Evolutionary conservation across 1,140 invertebrate genomes (phyloP).

Genomic region (Cyphomyrmex costatus): DNA sequence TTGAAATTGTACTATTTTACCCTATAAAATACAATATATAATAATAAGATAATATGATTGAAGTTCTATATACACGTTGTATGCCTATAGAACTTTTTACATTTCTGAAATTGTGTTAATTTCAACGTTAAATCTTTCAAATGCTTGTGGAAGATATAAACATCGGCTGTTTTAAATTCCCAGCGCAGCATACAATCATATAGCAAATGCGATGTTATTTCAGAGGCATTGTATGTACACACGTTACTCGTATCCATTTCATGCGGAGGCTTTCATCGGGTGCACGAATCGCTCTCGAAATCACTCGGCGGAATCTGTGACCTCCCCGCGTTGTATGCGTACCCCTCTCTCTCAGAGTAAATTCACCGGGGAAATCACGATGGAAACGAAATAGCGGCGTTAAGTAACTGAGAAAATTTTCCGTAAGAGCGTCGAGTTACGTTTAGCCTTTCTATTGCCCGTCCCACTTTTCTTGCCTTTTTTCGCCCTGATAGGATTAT

Average conservation of each 20-base stretch:
- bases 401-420: slow-evolving; percentile 58
- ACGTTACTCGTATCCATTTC: slow-evolving; percentile 27
- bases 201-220: not conserved
- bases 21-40: no score
- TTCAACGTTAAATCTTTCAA: not conserved
- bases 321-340: not conserved
- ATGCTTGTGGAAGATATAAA: not conserved
- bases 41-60: no score
- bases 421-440: not conserved
- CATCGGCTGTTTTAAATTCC: not conserved
- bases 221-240: not conserved
- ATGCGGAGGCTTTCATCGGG: not conserved
- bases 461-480: not conserved
- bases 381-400: slow-evolving; percentile 38
- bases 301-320: slow-evolving; percentile 28
- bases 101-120: no score
- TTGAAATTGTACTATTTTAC: no score
- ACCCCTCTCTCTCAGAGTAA: slow-evolving; percentile 13
- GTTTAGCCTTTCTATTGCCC: not conserved
- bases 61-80: no score
- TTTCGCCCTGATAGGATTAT: slow-evolving; percentile 19
- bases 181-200: no score
- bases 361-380: slow-evolving; percentile 58
- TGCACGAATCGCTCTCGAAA: slow-evolving; percentile 25
- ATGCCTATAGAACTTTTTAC: no score